These are phyloP conservation scores for Triplophysa rosa DNA, from an alignment of 2,113 vertebrate genomes.

Conservation along the genomic window DNA sequence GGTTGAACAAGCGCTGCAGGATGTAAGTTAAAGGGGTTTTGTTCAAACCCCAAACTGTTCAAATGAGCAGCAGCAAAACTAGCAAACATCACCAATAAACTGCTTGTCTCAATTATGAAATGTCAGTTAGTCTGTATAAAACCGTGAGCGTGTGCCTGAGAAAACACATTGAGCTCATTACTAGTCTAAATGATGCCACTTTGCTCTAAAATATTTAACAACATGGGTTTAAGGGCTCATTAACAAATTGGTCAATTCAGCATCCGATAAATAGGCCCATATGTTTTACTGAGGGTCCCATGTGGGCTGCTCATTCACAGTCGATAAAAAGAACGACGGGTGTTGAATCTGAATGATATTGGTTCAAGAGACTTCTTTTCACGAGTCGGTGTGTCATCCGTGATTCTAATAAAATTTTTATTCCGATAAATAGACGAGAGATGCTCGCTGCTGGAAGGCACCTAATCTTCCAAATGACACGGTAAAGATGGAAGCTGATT, in stretches of 20 bases:
- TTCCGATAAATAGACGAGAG: neutral
- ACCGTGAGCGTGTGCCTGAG: neutral
- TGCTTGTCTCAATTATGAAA: neutral
- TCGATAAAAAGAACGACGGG: constrained; percentile 9
- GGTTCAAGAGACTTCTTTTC: neutral
- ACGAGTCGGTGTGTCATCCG: neutral
- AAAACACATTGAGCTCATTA: constrained; percentile 15
- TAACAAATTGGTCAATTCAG: constrained; percentile 58
- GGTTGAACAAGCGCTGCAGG: no score
- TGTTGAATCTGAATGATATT: constrained; percentile 10
- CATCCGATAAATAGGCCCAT: constrained; percentile 57
- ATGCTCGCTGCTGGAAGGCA: neutral
- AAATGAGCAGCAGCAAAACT: no score
- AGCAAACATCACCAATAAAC: neutral
- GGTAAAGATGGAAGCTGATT: neutral
- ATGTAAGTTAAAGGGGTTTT: no score
- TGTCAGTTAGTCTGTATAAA: neutral
- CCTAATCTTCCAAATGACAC: constrained; percentile 10
- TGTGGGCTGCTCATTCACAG: constrained; percentile 45
- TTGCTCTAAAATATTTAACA: constrained; percentile 58
- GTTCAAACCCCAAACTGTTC: no score
- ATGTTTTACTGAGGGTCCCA: constrained; percentile 52
- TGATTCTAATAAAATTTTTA: neutral
- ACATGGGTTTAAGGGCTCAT: constrained; percentile 54
- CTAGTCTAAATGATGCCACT: constrained; percentile 33